Percentiles rank a stretch among this genome's conserved stretches.
These are phyloP conservation scores for Noctua comes DNA, from an alignment of 2,888 invertebrate genomes.

Conservation along the genomic window DNA sequence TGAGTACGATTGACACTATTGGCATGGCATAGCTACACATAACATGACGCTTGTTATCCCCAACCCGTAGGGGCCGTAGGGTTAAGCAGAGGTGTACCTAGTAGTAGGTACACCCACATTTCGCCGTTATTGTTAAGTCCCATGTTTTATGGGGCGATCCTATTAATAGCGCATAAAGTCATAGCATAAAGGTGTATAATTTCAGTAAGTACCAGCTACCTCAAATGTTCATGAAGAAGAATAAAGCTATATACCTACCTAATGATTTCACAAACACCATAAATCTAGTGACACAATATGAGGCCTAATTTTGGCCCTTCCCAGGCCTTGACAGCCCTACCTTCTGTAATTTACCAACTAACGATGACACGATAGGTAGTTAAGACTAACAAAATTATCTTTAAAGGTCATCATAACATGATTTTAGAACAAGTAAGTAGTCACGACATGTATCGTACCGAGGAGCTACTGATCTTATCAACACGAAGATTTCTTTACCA, in stretches of 20 bases:
- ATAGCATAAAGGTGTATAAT: neutral
- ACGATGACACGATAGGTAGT: conserved; percentile 27
- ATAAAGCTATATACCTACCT: neutral
- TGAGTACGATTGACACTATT: neutral
- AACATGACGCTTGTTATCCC: neutral
- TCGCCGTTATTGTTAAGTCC: neutral
- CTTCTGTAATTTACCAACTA: conserved; percentile 13
- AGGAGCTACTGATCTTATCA: conserved; percentile 15
- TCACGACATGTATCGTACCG: conserved; percentile 1
- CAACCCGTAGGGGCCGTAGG: neutral
- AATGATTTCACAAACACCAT: conserved; percentile 14
- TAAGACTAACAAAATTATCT: conserved; percentile 30
- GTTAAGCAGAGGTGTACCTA: neutral
- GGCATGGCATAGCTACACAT: neutral
- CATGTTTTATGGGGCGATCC: neutral
- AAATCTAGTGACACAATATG: conserved; percentile 38
- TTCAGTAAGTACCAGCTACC: neutral
- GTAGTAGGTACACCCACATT: neutral
- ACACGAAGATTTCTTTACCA: neutral
- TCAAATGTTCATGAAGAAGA: neutral
- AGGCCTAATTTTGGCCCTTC: conserved; percentile 41
- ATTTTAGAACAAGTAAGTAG: neutral
- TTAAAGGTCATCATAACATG: conserved; percentile 34
- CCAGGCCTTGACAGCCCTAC: conserved; percentile 50
- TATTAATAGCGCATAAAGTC: neutral